Evolutionary conservation across 37 sponge, comb jelly and placozoan species (phyloP).

Genomic region (Oscarella lobularis): DNA sequence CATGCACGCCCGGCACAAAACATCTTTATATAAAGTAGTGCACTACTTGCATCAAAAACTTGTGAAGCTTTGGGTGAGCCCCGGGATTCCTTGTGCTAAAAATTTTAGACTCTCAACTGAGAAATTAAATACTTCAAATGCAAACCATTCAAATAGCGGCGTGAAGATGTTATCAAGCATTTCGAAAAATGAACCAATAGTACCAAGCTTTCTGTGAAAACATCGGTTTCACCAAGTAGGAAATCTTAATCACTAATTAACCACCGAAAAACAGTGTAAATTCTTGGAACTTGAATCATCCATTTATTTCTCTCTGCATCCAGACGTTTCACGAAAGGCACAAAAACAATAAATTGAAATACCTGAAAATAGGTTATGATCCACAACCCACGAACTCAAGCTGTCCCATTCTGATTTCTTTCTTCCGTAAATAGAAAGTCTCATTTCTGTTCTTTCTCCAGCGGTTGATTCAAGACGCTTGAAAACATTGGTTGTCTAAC

Average conservation of each 20-base stretch:
- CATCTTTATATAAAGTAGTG: no score
- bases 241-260: background rate
- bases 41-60: background rate
- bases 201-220: background rate
- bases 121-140: background rate
- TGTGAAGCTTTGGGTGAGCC: background rate
- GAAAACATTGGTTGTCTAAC: background rate
- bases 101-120: background rate
- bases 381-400: background rate
- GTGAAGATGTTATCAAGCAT: background rate
- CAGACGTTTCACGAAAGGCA: background rate
- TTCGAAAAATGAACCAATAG: background rate
- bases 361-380: background rate
- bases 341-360: no score
- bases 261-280: background rate
- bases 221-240: background rate
- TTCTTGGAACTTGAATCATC: background rate
- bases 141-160: background rate
- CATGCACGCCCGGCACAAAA: no score
- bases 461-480: background rate
- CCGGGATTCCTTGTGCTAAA: background rate
- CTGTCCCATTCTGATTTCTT: background rate
- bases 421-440: background rate
- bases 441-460: background rate
- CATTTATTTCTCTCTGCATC: background rate